phyloP scores from a whole-genome alignment of 2,797 vertebrate genomes.

The Anguilla marmorata region DNA sequence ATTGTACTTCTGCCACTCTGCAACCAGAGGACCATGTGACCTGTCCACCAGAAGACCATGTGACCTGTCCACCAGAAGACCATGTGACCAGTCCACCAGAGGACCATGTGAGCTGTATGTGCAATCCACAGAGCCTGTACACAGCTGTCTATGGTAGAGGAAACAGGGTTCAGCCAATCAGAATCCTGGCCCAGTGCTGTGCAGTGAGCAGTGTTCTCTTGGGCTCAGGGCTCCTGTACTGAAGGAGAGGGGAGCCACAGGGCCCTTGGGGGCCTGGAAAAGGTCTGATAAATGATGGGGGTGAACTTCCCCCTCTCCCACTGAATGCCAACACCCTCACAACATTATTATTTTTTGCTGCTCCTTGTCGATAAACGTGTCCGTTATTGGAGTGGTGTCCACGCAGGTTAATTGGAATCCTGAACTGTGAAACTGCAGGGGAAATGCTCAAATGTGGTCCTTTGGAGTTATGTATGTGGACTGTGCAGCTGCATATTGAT shows the following conservation, averaged over 20 bases:
- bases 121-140: background rate
- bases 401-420: constrained; percentile 84
- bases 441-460: constrained; percentile 73
- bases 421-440: constrained; percentile 82
- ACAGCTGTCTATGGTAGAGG: background rate
- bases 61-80: too few species aligned
- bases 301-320: constrained; percentile 67
- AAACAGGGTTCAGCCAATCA: background rate
- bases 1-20: background rate
- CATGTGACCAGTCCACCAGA: too few species aligned
- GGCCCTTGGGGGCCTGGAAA: constrained; percentile 68
- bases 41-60: too few species aligned
- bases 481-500: constrained; percentile 73
- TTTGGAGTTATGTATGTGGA: constrained; percentile 68
- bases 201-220: constrained; percentile 66
- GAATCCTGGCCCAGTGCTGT: constrained; percentile 52
- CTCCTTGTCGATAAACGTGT: constrained; percentile 74
- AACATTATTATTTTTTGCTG: constrained; percentile 80
- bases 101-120: too few species aligned
- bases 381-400: constrained; percentile 78
- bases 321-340: constrained; percentile 77
- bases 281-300: constrained; percentile 81
- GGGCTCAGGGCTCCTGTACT: constrained; percentile 68
- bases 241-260: constrained; percentile 64
- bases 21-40: too few species aligned